Evolutionary conservation across 2,888 invertebrate genomes (phyloP).

Genomic region (Asteroscopus sphinx): DNA sequence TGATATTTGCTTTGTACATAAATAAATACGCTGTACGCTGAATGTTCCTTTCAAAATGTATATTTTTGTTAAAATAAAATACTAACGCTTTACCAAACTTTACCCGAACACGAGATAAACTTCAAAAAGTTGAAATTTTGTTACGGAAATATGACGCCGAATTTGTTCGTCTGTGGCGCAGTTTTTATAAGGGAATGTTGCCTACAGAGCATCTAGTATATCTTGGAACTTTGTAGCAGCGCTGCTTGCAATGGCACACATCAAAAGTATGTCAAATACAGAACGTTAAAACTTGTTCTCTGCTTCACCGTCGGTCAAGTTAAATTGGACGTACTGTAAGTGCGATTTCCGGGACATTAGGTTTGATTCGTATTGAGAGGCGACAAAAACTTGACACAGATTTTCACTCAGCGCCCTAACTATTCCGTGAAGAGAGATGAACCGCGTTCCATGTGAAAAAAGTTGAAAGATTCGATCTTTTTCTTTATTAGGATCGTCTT

Average conservation of each 20-base stretch:
- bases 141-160: slow-evolving; percentile 54
- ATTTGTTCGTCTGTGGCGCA: slow-evolving; percentile 58
- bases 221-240: slow-evolving; percentile 15
- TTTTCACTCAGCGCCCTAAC: slow-evolving; percentile 63
- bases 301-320: slow-evolving; percentile 9
- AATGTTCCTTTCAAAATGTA: slow-evolving; percentile 7
- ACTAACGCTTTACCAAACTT: slow-evolving; percentile 29
- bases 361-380: slow-evolving; percentile 58
- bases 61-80: slow-evolving; percentile 31
- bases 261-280: slow-evolving; percentile 1
- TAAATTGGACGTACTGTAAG: slow-evolving; percentile 44
- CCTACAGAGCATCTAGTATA: slow-evolving; percentile 28
- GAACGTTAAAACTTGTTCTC: background rate
- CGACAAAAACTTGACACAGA: slow-evolving; percentile 68
- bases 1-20: background rate
- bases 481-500: slow-evolving; percentile 25
- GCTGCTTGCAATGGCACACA: slow-evolving; percentile 2
- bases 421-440: slow-evolving; percentile 45
- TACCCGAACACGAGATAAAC: slow-evolving; percentile 29
- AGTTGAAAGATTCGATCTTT: slow-evolving; percentile 19
- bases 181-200: slow-evolving; percentile 59
- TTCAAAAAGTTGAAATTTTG: slow-evolving; percentile 35
- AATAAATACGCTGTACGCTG: background rate
- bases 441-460: slow-evolving; percentile 31
- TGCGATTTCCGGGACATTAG: slow-evolving; percentile 68